Evolutionary conservation across 2,113 vertebrate species (phyloP).

Genomic region (Macquaria ambigua): DNA sequence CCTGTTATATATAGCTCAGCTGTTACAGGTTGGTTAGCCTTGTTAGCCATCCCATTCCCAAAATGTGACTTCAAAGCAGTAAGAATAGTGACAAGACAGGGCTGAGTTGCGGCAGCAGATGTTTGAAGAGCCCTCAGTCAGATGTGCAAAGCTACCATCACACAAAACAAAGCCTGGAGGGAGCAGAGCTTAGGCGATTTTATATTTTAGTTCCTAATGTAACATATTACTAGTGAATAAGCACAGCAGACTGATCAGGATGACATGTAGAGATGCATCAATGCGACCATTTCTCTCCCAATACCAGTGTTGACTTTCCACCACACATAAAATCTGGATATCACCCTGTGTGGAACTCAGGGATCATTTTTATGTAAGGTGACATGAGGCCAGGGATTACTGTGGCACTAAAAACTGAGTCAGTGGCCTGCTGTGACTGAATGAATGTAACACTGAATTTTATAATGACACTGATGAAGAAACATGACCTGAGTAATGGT

Average conservation of each 20-base stretch:
- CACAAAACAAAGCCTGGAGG: not conserved
- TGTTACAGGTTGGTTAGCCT: slow-evolving; percentile 26
- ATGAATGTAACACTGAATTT: not conserved
- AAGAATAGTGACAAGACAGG: slow-evolving; percentile 19
- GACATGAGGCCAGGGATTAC: not conserved
- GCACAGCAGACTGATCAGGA: not conserved
- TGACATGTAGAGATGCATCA: not conserved
- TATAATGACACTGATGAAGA: not conserved
- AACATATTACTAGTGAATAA: not conserved
- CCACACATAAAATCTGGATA: not conserved
- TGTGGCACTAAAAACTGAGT: not conserved
- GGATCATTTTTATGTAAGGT: not conserved
- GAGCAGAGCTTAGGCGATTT: not conserved
- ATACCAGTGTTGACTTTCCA: not conserved
- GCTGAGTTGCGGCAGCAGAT: not conserved
- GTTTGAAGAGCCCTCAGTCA: not conserved
- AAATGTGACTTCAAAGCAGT: slow-evolving; percentile 36
- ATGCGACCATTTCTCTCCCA: not conserved
- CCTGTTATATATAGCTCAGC: slow-evolving; percentile 6
- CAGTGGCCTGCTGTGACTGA: not conserved
- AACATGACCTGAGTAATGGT: not conserved
- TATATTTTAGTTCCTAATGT: not conserved
- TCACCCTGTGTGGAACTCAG: not conserved
- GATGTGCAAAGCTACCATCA: not conserved
- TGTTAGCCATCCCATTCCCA: slow-evolving; percentile 1